These are phyloP conservation scores for Onychostoma macrolepis DNA, from an alignment of 2,113 vertebrate species.

Conservation along the genomic window DNA sequence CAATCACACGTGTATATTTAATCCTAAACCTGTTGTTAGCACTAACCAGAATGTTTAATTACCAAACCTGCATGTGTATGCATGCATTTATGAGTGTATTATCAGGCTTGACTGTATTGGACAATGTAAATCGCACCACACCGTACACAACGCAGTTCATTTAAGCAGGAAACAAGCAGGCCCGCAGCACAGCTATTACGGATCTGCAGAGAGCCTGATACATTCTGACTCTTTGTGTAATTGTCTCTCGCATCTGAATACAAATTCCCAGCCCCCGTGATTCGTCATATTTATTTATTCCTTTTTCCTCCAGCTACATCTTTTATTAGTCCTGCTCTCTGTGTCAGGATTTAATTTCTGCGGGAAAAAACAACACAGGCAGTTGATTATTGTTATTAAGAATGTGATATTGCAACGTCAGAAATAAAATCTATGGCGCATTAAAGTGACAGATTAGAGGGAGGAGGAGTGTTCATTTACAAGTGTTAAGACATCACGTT, in stretches of 20 bases:
- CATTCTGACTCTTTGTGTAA: conserved; percentile 91
- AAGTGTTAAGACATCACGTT: conserved; percentile 96
- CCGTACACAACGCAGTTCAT: not conserved
- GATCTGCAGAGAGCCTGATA: conserved; percentile 88
- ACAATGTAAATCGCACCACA: conserved; percentile 11
- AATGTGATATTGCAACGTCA: conserved; percentile 91
- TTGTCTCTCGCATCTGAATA: conserved; percentile 92
- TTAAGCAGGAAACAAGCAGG: conserved; percentile 47
- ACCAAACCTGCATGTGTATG: not conserved
- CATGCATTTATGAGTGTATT: conserved; percentile 10
- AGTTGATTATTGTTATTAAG: conserved; percentile 99
- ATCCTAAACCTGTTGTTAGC: not conserved
- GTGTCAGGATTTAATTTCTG: conserved; percentile 98
- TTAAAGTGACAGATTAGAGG: conserved; percentile 99
- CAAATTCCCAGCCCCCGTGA: conserved; percentile 89
- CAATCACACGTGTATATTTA: not conserved
- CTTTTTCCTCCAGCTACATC: conserved; percentile 96
- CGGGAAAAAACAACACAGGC: conserved; percentile 91
- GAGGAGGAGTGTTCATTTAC: conserved; percentile 96
- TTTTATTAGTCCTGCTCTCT: conserved; percentile 99
- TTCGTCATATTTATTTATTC: conserved; percentile 99
- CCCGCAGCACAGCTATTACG: conserved; percentile 76
- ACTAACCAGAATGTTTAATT: conserved; percentile 5
- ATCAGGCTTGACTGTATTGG: conserved; percentile 50
- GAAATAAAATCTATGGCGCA: conserved; percentile 99